Evolutionary conservation across 2,113 vertebrate genomes (phyloP).

Genomic region (Redunca redunca): DNA sequence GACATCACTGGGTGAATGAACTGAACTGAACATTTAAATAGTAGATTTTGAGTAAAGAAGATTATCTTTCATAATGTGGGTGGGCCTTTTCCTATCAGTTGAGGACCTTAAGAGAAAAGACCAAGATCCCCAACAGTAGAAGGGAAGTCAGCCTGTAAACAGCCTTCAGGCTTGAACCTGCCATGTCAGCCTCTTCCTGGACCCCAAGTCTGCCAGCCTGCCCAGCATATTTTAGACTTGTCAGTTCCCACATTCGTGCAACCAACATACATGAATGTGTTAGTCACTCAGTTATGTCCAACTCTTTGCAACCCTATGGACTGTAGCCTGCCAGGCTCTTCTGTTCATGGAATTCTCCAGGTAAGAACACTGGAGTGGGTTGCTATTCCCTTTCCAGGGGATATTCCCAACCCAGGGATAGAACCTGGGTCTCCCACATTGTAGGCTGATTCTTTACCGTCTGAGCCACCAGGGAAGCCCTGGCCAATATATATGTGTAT

Average conservation of each 20-base stretch:
- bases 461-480: background rate
- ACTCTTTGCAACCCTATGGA: background rate
- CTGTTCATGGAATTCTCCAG: background rate
- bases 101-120: background rate
- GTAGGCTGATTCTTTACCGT: background rate
- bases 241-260: background rate
- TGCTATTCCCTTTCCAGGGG: background rate
- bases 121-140: background rate
- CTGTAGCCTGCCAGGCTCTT: background rate
- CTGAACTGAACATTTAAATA: background rate
- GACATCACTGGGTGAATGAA: background rate
- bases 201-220: background rate
- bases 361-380: background rate
- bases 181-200: too few species aligned
- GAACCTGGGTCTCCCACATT: background rate
- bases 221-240: background rate
- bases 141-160: background rate
- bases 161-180: background rate
- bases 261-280: background rate
- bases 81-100: background rate
- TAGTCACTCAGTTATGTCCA: background rate
- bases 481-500: background rate
- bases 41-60: background rate
- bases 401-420: background rate
- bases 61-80: background rate